A percentile compares a stretch with the other conserved stretches of the same genome.
These are phyloP conservation scores for Oryzias dopingdopingensis DNA, from an alignment of 2,797 vertebrate species.

Conservation along the genomic window DNA sequence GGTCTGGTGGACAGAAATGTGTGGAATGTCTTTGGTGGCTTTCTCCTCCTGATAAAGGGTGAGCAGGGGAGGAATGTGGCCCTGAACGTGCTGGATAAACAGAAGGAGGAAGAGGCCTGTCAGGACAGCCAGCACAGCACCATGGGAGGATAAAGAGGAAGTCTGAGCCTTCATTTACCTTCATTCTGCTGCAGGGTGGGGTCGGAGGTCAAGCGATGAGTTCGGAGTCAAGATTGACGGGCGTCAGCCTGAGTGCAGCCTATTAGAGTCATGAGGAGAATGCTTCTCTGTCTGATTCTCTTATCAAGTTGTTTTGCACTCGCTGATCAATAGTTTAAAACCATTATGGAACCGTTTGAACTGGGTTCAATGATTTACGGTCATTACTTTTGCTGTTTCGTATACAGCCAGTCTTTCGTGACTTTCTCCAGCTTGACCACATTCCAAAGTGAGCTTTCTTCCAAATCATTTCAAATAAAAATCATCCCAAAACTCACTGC, in stretches of 20 bases:
- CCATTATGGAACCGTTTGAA: too few species aligned
- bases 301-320: conserved; percentile 15
- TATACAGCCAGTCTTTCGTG: not conserved
- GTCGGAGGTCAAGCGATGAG: conserved; percentile 17
- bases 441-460: conserved; percentile 1
- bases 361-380: not conserved
- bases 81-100: conserved; percentile 77
- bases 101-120: conserved; percentile 16
- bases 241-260: conserved; percentile 50
- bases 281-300: conserved; percentile 27
- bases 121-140: conserved; percentile 17
- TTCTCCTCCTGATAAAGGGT: conserved; percentile 65
- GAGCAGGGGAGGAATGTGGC: conserved; percentile 77
- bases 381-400: not conserved
- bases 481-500: conserved; percentile 15
- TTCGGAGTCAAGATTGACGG: conserved; percentile 38
- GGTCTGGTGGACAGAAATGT: conserved; percentile 51
- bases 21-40: conserved; percentile 61
- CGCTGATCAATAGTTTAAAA: conserved; percentile 23
- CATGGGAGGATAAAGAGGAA: conserved; percentile 27
- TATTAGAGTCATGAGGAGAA: conserved; percentile 66
- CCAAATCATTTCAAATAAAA: conserved; percentile 5
- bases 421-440: conserved; percentile 1
- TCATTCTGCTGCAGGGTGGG: conserved; percentile 38
- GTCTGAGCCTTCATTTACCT: conserved; percentile 37